Conservation (phyloP, 2,113 vertebrate species). For the Meleagris gallopavo region DNA sequence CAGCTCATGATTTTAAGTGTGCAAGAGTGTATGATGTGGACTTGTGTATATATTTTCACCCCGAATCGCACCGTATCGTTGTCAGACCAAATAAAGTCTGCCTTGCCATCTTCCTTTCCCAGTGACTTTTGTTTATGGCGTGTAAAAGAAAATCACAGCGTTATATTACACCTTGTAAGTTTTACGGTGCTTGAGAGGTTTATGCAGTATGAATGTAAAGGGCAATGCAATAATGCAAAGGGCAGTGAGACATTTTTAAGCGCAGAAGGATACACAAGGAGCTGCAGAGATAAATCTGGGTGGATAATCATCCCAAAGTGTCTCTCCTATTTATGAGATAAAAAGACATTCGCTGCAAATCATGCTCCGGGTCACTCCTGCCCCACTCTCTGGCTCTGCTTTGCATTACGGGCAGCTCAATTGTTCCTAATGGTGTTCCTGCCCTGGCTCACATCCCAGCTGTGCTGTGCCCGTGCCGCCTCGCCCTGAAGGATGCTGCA, state of each 20-base stretch:
- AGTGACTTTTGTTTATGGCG: constrained; percentile 57
- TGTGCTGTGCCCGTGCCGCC: fast-evolving
- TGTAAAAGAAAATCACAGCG: constrained; percentile 7
- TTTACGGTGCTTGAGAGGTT: constrained; percentile 73
- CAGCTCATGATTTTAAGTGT: constrained; percentile 76
- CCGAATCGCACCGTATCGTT: constrained; percentile 13
- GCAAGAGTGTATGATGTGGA: not conserved
- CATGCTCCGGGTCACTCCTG: constrained; percentile 4
- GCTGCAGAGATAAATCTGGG: constrained; percentile 68
- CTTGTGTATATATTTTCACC: constrained; percentile 65
- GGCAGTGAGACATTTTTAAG: constrained; percentile 72
- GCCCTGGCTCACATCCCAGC: not conserved
- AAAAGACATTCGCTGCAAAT: constrained; percentile 29
- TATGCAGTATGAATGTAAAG: constrained; percentile 72
- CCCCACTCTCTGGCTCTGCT: not conserved
- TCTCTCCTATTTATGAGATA: constrained; percentile 51
- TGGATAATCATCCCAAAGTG: constrained; percentile 42
- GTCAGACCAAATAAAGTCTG: constrained; percentile 50
- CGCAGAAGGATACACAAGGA: constrained; percentile 51
- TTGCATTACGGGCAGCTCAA: not conserved
- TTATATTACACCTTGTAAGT: constrained; percentile 71
- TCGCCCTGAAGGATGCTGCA: not conserved
- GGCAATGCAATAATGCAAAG: constrained; percentile 74
- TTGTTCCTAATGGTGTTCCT: not conserved
- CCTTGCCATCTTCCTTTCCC: constrained; percentile 29